Conservation (phyloP, 2,888 invertebrate species). For the Campoletis raptor region DNA sequence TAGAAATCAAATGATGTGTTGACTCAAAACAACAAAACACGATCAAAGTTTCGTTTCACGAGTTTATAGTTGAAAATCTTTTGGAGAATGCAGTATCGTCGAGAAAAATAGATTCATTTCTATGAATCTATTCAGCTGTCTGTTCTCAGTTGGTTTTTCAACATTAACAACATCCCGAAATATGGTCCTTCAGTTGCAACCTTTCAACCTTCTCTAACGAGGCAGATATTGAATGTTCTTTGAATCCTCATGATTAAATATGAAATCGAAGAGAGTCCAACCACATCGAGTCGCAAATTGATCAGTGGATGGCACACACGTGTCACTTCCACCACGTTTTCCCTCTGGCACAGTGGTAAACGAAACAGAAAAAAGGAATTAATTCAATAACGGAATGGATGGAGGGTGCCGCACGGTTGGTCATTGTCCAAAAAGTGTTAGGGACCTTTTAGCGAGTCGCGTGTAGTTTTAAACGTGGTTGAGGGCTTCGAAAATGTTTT, state of each 20-base stretch:
- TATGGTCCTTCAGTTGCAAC: background rate
- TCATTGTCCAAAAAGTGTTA: slow-evolving; percentile 67
- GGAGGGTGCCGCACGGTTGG: slow-evolving; percentile 62
- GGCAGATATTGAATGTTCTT: background rate
- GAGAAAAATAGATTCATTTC: background rate
- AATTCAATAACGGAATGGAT: slow-evolving; percentile 68
- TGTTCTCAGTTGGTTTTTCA: background rate
- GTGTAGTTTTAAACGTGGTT: slow-evolving; percentile 57
- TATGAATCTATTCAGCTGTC: too few relatives aligned
- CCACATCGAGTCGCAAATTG: slow-evolving; percentile 61
- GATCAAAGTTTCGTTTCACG: background rate
- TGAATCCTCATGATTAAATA: slow-evolving; percentile 20
- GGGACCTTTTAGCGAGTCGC: slow-evolving; percentile 55
- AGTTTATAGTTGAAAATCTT: background rate
- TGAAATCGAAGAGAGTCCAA: slow-evolving; percentile 38
- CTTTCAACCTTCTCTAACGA: background rate
- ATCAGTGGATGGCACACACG: slow-evolving; percentile 34
- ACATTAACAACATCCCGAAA: background rate
- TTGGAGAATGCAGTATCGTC: background rate
- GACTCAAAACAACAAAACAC: background rate
- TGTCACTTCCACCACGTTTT: slow-evolving; percentile 26
- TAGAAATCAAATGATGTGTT: background rate
- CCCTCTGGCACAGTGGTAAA: slow-evolving; percentile 12
- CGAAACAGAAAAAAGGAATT: slow-evolving; percentile 26
- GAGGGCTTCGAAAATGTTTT: slow-evolving; percentile 64